Evolutionary conservation across 2,113 vertebrate genomes (phyloP), one percentile per base, ranked within the genome.

Genomic region (Dasyprocta punctata): DNA sequence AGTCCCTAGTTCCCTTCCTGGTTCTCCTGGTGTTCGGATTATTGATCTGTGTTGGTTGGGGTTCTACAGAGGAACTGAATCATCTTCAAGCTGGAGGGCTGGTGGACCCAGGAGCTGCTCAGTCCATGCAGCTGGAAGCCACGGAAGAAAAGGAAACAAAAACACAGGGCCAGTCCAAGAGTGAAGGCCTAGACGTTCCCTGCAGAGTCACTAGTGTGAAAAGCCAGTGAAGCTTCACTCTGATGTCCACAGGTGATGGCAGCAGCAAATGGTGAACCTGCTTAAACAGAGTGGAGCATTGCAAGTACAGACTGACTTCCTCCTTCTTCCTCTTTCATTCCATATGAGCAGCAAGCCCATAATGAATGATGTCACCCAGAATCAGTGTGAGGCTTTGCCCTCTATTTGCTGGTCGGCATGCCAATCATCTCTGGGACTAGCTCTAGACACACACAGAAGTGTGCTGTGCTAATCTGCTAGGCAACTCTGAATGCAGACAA

Each of bases 1-100:
- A 1, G 16, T n/a, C 44, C 12, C 0, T 9, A 1, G 4, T 22
- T 36, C 83, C 16, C 17, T 2, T 41, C 75, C 47, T 17, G 36
- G 26, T 11, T 67, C 85, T 24, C 19, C 36, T n/a, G 26, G 2
- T 22, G 58, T 24, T 19, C 5, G 26, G 7, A 24, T 5, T 14
- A 11, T 28, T 44, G 38, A 28, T 44, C 10, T 75, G 10, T 41
- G 44, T 44, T 44, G 24, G 38, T 75, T 75, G 26, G 11, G 38
- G 41, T 11, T 38, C 19, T 22, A 22, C 7, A 71, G 71, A 75
- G 71, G 38, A 41, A 12, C 71, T 26, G 38, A 44, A 75, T 75
- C 38, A 75, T 26, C 38, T 44, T 41, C 71, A 75, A 41, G 24
- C 9, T 75, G 38, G 38, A 44, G 38, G 44, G 22, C 19, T 4